A percentile compares a stretch with the other conserved stretches of the same genome.
Evolutionary conservation across 2,888 invertebrate species (phyloP).

Genomic region (Chaetogeoica ovagalla): DNA sequence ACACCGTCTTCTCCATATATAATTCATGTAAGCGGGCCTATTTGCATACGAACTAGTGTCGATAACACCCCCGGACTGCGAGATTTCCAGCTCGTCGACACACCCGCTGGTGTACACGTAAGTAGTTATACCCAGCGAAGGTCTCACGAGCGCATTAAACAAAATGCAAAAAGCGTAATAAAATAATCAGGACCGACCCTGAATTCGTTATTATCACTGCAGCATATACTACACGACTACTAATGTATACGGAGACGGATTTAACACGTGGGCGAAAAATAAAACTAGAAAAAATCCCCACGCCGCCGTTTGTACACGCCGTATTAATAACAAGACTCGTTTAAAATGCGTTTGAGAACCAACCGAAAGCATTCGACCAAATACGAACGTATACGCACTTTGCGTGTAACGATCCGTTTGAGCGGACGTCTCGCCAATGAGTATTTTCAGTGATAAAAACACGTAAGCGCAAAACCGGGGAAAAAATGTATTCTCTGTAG

Average conservation of each 20-base stretch:
- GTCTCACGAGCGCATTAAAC: slow-evolving; percentile 16
- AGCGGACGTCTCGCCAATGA: too few species aligned
- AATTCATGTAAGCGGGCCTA: slow-evolving; percentile 49
- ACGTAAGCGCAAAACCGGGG: too few species aligned
- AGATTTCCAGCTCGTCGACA: slow-evolving; percentile 30
- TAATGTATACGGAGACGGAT: background rate
- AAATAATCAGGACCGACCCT: slow-evolving; percentile 16
- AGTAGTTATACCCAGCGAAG: background rate
- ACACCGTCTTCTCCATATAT: slow-evolving; percentile 49
- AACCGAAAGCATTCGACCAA: too few species aligned
- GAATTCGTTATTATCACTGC: slow-evolving; percentile 8
- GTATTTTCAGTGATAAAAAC: too few species aligned
- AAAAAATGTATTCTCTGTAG: too few species aligned
- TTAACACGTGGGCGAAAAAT: too few species aligned
- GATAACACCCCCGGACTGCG: slow-evolving; percentile 43
- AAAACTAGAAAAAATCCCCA: too few species aligned
- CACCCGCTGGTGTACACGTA: background rate
- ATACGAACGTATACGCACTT: too few species aligned
- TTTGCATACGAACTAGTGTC: slow-evolving; percentile 44
- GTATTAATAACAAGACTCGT: too few species aligned
- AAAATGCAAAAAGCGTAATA: slow-evolving; percentile 10
- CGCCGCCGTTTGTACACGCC: background rate
- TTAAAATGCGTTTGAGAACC: too few species aligned
- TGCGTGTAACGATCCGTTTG: too few species aligned
- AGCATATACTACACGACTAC: background rate